Conservation (phyloP, 2,797 vertebrate genomes). For the Sparidentex hasta region DNA sequence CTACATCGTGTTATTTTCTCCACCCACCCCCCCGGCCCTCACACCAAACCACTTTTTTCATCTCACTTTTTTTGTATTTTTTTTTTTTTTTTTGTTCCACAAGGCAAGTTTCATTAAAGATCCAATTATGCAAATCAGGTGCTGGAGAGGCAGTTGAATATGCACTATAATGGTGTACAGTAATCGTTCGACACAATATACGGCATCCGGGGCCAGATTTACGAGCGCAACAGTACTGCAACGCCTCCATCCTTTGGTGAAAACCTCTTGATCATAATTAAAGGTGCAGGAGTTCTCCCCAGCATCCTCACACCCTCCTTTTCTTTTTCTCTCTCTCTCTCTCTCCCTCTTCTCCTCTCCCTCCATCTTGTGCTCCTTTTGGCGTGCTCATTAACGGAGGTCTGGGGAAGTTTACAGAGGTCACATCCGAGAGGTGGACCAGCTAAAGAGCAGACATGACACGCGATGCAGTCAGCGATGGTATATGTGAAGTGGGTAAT, state of each 20-base stretch:
- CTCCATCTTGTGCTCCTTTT: slow-evolving; percentile 65
- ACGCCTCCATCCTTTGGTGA: slow-evolving; percentile 91
- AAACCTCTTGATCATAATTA: slow-evolving; percentile 97
- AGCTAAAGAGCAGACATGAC: slow-evolving; percentile 71
- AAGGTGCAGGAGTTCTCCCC: slow-evolving; percentile 87
- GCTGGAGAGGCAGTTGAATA: slow-evolving; percentile 92
- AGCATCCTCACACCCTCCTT: slow-evolving; percentile 53
- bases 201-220: slow-evolving; percentile 91
- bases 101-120: slow-evolving; percentile 94
- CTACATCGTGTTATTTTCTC: slow-evolving; percentile 79
- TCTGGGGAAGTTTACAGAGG: slow-evolving; percentile 69
- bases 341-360: slow-evolving; percentile 31
- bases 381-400: slow-evolving; percentile 71
- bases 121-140: slow-evolving; percentile 97
- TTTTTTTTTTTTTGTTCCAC: slow-evolving; percentile 87
- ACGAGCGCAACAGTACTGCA: slow-evolving; percentile 92
- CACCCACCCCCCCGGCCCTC: background rate
- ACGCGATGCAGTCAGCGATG: slow-evolving; percentile 42
- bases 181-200: slow-evolving; percentile 92
- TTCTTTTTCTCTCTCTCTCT: slow-evolving; percentile 38
- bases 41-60: slow-evolving; percentile 54
- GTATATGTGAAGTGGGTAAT: slow-evolving; percentile 51
- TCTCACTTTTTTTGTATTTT: slow-evolving; percentile 78
- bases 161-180: slow-evolving; percentile 91
- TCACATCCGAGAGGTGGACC: slow-evolving; percentile 59